A percentile compares a stretch with the other conserved stretches of the same genome.
phyloP scores from a whole-genome alignment of 2,113 vertebrate genomes.

The Heliornis fulica region DNA sequence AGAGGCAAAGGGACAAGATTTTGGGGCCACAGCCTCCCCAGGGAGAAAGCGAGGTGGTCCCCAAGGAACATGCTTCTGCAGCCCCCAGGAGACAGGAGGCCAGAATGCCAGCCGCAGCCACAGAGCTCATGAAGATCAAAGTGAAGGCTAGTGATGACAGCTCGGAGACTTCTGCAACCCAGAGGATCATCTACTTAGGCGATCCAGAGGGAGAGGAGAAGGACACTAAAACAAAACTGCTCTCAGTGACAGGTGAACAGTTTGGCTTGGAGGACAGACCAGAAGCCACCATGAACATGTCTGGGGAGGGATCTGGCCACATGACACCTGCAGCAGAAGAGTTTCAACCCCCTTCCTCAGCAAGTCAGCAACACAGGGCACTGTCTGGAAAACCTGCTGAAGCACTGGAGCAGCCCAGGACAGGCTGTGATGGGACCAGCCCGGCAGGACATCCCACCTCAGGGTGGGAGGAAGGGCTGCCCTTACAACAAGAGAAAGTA shows the following conservation, averaged over 20 bases:
- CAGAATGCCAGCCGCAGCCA: slow-evolving; percentile 9
- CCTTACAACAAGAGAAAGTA: neutral
- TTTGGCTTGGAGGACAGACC: neutral
- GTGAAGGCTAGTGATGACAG: slow-evolving; percentile 50
- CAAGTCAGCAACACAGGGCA: neutral
- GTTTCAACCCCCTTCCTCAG: neutral
- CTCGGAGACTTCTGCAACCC: slow-evolving; percentile 58
- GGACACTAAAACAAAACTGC: neutral
- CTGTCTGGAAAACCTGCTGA: neutral
- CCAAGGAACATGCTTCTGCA: slow-evolving; percentile 16
- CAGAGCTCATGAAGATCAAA: slow-evolving; percentile 54
- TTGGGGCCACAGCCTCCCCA: neutral
- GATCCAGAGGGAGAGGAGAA: slow-evolving; percentile 57
- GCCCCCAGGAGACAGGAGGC: slow-evolving; percentile 47
- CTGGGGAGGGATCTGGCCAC: neutral
- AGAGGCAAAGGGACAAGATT: neutral
- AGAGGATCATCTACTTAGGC: slow-evolving; percentile 74
- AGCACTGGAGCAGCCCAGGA: neutral
- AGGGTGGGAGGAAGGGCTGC: neutral
- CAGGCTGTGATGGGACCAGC: neutral
- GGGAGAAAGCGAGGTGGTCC: neutral
- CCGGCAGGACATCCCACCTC: neutral
- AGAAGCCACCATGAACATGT: neutral
- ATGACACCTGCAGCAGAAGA: neutral
- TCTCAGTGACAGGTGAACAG: neutral